These are phyloP conservation scores for Hypolimnas misippus DNA, from an alignment of 2,888 invertebrate genomes.

Conservation along the genomic window DNA sequence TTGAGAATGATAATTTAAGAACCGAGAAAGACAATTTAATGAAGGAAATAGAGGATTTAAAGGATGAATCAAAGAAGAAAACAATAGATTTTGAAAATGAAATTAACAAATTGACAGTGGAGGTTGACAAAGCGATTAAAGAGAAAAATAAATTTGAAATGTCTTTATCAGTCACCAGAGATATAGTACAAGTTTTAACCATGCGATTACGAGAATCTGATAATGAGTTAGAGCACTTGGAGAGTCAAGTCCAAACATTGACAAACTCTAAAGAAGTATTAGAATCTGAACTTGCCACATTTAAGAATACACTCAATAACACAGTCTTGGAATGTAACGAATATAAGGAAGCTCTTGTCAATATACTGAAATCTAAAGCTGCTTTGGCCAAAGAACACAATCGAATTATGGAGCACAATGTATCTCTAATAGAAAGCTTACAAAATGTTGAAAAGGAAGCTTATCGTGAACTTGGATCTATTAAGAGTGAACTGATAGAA, in stretches of 20 bases:
- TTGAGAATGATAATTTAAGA: constrained; percentile 58
- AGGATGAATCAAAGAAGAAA: constrained; percentile 68
- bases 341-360: constrained; percentile 76
- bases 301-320: constrained; percentile 66
- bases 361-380: constrained; percentile 77
- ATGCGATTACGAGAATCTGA: constrained; percentile 84
- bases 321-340: constrained; percentile 73
- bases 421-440: constrained; percentile 73
- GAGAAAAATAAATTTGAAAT: constrained; percentile 84
- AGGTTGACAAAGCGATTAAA: constrained; percentile 71
- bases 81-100: constrained; percentile 72
- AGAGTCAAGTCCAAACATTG: constrained; percentile 65
- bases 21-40: constrained; percentile 56
- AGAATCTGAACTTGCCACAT: constrained; percentile 65
- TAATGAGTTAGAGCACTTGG: constrained; percentile 83
- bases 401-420: constrained; percentile 79
- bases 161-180: constrained; percentile 83
- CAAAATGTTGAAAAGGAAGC: constrained; percentile 79
- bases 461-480: constrained; percentile 74
- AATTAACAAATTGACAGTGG: constrained; percentile 69
- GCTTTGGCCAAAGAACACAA: constrained; percentile 75
- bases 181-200: constrained; percentile 84
- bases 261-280: constrained; percentile 63
- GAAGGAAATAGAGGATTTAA: constrained; percentile 61
- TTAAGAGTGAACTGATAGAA: constrained; percentile 75